Conservation (phyloP, 2,888 invertebrate species). For the Synanthedon myopaeformis region DNA sequence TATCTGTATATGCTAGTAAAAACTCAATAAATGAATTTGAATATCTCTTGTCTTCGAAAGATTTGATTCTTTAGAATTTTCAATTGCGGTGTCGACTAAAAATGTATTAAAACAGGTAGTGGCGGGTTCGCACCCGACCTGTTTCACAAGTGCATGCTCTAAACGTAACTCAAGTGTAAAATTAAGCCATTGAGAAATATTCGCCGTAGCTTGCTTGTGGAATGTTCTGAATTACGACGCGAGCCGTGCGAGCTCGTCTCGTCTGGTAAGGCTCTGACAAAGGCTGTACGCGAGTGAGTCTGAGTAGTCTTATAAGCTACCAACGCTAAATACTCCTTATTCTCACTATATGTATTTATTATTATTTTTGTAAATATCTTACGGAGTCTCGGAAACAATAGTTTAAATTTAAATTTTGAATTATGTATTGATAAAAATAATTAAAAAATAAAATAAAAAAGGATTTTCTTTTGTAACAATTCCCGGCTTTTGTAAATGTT, state of each 20-base stretch:
- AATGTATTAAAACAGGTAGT: neutral
- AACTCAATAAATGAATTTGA: no score
- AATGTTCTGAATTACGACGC: slow-evolving; percentile 22
- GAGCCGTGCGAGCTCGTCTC: slow-evolving; percentile 10
- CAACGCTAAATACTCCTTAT: neutral
- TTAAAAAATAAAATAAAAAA: no score
- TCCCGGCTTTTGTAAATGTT: no score
- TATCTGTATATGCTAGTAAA: no score
- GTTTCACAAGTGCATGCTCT: neutral
- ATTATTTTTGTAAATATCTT: no score
- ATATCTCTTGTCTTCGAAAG: no score
- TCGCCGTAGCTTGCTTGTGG: slow-evolving; percentile 15
- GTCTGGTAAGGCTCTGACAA: slow-evolving; percentile 17
- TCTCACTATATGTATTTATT: no score
- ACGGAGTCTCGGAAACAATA: no score
- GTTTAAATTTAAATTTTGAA: no score
- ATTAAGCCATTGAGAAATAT: slow-evolving; percentile 33
- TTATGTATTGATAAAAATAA: no score
- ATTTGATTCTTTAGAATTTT: no score
- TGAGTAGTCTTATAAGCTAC: neutral
- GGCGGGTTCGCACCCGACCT: neutral
- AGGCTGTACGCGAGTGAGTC: slow-evolving; percentile 8
- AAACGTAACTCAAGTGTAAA: slow-evolving; percentile 28
- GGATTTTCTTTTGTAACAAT: no score
- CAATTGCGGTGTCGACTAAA: neutral